These are phyloP conservation scores for Premnoplex brunnescens DNA, from an alignment of 2,797 vertebrate genomes.

Conservation along the genomic window DNA sequence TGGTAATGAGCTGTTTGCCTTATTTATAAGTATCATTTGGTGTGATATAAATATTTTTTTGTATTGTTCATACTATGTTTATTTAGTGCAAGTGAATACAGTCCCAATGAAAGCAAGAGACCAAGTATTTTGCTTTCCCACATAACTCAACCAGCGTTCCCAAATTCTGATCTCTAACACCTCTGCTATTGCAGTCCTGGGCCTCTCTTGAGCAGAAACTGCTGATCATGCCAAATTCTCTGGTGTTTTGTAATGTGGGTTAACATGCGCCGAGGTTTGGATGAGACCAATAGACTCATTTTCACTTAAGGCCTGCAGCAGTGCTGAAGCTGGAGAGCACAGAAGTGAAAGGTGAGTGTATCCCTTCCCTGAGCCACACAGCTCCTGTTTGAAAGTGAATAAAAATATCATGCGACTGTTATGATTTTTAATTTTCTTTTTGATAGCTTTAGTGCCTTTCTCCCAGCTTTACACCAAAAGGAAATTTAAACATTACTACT, in stretches of 20 bases:
- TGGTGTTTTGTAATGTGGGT: slow-evolving; percentile 62
- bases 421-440: neutral
- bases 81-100: slow-evolving; percentile 27
- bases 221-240: slow-evolving; percentile 69
- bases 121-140: slow-evolving; percentile 29
- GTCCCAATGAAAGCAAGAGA: slow-evolving; percentile 27
- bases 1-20: slow-evolving; percentile 56
- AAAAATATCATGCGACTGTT: neutral
- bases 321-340: neutral
- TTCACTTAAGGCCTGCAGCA: slow-evolving; percentile 17
- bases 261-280: slow-evolving; percentile 46
- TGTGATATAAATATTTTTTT: slow-evolving; percentile 34
- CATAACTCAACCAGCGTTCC: slow-evolving; percentile 8
- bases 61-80: slow-evolving; percentile 27
- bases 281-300: slow-evolving; percentile 54
- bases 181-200: slow-evolving; percentile 67
- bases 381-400: slow-evolving; percentile 56
- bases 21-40: slow-evolving; percentile 50
- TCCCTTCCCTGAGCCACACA: neutral
- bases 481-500: neutral
- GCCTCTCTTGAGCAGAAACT: slow-evolving; percentile 63
- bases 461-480: neutral
- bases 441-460: neutral
- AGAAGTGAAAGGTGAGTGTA: slow-evolving; percentile 34
- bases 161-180: slow-evolving; percentile 65